phyloP scores from a whole-genome alignment of 2,113 vertebrate genomes.

The Desmodus rotundus region DNA sequence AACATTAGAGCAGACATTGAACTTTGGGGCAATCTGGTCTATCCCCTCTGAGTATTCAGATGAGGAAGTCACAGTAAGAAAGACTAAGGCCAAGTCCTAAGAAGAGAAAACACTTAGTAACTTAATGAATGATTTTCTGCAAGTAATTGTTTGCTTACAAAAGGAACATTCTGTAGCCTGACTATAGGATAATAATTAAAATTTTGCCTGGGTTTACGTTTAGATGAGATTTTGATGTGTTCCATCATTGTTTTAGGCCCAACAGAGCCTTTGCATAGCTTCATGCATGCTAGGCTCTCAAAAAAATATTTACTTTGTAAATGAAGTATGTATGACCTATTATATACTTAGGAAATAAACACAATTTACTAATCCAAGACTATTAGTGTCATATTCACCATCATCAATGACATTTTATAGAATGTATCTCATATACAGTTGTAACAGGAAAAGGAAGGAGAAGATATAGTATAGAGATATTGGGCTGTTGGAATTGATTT shows the following conservation, averaged over 20 bases:
- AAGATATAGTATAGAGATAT: background rate
- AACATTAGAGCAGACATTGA: background rate
- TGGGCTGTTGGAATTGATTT: background rate
- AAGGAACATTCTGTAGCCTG: background rate
- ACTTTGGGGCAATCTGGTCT: background rate
- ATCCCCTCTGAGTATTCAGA: background rate
- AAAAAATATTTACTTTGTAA: background rate
- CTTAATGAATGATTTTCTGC: background rate
- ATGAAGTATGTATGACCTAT: background rate
- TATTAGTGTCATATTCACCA: background rate
- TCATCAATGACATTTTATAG: background rate
- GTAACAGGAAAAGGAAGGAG: background rate
- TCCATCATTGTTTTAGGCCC: background rate
- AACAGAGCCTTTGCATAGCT: background rate
- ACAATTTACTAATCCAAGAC: background rate
- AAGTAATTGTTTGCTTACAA: constrained; percentile 24
- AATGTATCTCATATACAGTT: background rate
- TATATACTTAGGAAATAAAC: background rate
- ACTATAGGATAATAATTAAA: background rate
- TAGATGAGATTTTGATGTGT: background rate
- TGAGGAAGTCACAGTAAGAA: background rate
- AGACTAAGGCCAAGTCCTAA: background rate
- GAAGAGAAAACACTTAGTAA: background rate
- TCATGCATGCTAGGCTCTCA: background rate
- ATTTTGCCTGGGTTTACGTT: constrained; percentile 4